Evolutionary conservation across 2,113 vertebrate species (phyloP), one percentile per base, ranked within the genome.

Genomic region (Pogonocichla stellata): DNA sequence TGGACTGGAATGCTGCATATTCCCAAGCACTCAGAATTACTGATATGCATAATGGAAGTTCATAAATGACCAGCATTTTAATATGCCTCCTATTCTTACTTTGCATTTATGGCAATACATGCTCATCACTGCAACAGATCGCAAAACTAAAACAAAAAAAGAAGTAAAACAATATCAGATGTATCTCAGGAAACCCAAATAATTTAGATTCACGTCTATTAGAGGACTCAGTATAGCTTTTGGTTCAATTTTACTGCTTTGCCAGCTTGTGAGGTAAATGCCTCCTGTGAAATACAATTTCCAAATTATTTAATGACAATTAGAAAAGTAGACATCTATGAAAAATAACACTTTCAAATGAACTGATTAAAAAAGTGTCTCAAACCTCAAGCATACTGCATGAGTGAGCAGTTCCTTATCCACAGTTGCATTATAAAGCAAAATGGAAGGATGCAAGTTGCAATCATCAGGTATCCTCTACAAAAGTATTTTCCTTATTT

Each of bases 181-280:
- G 0, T 69, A 42, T 33, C 54, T 73, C 64, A 62, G 19, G 16
- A 87, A 61, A 70, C 14, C 7, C 1, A 0, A 91, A 62, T 45
- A 70, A 72, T 53, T 72, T 19, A 61, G 48, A 73, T 45, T 31
- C 28, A 6, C 17, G 23, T 42, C 38, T 62, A 65, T 9, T 36
- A 73, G 6, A 80, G 24, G 26, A 62, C 8, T 42, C 22, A 45
- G 43, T 5, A 26, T 2, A 62, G 57, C 61, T 65, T 69, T 57
- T 24, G 15, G 42, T 91, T 81, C 56, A 38, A 45, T 70, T 60
- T 75, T 48, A 36, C 64, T 61, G 19, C 40, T 56, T 40, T 17
- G 6, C 17, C 60, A 70, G 36, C 43, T 53, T 29, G 18, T 4
- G 1, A 56, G 79, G 28, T 7, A 64, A 1, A 42, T 0, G 5